phyloP scores from a whole-genome alignment of 2,113 vertebrate species.

The Acrocephalus kingi region DNA sequence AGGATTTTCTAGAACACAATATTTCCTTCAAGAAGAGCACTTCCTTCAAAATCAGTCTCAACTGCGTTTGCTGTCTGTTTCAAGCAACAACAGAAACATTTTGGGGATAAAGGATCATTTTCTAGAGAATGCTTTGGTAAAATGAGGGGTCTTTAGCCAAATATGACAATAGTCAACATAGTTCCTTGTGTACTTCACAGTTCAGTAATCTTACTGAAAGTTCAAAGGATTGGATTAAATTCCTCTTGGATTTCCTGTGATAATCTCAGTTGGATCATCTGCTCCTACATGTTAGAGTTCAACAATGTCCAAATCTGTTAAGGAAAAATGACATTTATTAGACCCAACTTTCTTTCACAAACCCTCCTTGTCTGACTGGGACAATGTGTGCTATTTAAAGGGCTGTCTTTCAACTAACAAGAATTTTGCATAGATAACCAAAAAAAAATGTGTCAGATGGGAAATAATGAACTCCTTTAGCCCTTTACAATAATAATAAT shows the following conservation, averaged over 20 bases:
- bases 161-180: constrained; percentile 35
- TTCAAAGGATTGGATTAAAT: constrained; percentile 54
- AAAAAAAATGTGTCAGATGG: not conserved
- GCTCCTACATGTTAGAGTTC: constrained; percentile 23
- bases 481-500: not conserved
- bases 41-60: not conserved
- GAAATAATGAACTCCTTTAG: not conserved
- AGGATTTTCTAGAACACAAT: not conserved
- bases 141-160: not conserved
- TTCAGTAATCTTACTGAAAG: constrained; percentile 41
- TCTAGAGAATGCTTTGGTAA: not conserved
- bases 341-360: constrained; percentile 4
- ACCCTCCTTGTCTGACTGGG: not conserved
- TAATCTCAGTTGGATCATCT: constrained; percentile 63
- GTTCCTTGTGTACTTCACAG: constrained; percentile 1
- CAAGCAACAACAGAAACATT: not conserved
- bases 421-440: not conserved
- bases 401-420: not conserved
- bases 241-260: constrained; percentile 57
- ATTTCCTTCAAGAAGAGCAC: not conserved
- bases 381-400: not conserved
- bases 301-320: constrained; percentile 24
- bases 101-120: not conserved
- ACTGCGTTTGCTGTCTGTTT: not conserved
- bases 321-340: constrained; percentile 40